Evolutionary conservation across 1,140 invertebrate genomes (phyloP).

Genomic region (Caenorhabditis remanei): DNA sequence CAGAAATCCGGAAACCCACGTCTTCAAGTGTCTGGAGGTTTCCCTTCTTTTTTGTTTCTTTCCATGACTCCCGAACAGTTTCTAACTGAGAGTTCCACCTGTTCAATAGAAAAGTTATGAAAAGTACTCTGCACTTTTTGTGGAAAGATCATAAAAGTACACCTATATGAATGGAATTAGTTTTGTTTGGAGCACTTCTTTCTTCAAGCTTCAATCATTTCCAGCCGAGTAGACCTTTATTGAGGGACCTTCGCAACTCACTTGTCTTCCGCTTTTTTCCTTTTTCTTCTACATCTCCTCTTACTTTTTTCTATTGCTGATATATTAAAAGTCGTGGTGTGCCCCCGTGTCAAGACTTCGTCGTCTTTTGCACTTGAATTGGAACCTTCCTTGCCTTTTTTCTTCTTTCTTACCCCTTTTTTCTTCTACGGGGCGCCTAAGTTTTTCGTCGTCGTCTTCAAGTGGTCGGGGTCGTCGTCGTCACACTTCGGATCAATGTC

Average conservation of each 20-base stretch:
- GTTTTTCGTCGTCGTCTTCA: conserved; percentile 42
- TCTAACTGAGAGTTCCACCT: no score
- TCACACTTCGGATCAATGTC: conserved; percentile 53
- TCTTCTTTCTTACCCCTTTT: conserved; percentile 16
- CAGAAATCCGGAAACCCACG: neutral
- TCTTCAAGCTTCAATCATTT: conserved; percentile 10
- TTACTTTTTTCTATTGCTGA: conserved; percentile 38
- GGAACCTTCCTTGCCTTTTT: conserved; percentile 32
- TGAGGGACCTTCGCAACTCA: conserved; percentile 13
- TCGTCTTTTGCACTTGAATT: conserved; percentile 48
- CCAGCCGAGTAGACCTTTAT: conserved; percentile 49
- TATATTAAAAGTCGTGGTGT: conserved; percentile 55
- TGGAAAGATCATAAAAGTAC: neutral
- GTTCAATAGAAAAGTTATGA: neutral
- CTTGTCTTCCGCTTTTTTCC: conserved; percentile 44
- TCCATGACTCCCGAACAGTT: no score
- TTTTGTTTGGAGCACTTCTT: neutral
- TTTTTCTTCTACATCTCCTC: conserved; percentile 24
- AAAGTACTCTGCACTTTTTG: conserved; percentile 8
- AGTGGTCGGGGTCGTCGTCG: conserved; percentile 19
- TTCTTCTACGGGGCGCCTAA: conserved; percentile 26
- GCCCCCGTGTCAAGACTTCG: conserved; percentile 47
- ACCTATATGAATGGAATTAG: conserved; percentile 9
- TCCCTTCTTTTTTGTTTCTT: no score
- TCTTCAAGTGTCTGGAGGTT: no score